Conservation (phyloP, 1,140 invertebrate genomes). For the Sycophaga agraensis region DNA sequence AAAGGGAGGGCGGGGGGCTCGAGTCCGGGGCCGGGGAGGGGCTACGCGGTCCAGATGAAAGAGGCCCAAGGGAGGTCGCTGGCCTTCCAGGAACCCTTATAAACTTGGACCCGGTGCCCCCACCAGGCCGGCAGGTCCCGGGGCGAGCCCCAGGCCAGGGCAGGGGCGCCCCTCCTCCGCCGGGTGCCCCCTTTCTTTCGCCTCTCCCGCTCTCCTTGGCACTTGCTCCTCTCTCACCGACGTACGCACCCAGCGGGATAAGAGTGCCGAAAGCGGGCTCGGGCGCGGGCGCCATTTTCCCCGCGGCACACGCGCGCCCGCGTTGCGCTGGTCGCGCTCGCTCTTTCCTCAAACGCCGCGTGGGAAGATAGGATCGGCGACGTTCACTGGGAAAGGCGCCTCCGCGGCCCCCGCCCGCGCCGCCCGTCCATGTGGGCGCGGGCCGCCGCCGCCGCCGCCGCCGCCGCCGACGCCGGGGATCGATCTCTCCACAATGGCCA, state of each 20-base stretch:
- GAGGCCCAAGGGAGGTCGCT: slow-evolving; percentile 52
- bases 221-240: slow-evolving; percentile 20
- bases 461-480: too few relatives aligned
- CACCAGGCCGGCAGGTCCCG: slow-evolving; percentile 13
- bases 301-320: not conserved
- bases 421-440: not conserved
- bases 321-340: not conserved
- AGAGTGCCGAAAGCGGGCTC: too few relatives aligned
- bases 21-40: not conserved
- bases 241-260: not conserved
- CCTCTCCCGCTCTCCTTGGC: slow-evolving; percentile 4
- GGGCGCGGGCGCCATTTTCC: not conserved
- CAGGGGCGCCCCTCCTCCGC: slow-evolving; percentile 36
- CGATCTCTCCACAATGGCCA: too few relatives aligned
- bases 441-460: too few relatives aligned
- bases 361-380: slow-evolving; percentile 36
- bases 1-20: not conserved
- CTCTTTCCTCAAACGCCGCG: slow-evolving; percentile 33
- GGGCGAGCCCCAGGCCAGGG: too few relatives aligned
- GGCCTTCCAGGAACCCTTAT: slow-evolving; percentile 56
- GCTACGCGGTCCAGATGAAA: slow-evolving; percentile 51
- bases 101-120: slow-evolving; percentile 52
- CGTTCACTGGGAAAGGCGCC: slow-evolving; percentile 30
- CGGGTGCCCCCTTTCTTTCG: slow-evolving; percentile 11
- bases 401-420: not conserved